Base-by-base conservation (phyloP, 2,888 invertebrate genomes). In the Calliphora vomitoria region DNA sequence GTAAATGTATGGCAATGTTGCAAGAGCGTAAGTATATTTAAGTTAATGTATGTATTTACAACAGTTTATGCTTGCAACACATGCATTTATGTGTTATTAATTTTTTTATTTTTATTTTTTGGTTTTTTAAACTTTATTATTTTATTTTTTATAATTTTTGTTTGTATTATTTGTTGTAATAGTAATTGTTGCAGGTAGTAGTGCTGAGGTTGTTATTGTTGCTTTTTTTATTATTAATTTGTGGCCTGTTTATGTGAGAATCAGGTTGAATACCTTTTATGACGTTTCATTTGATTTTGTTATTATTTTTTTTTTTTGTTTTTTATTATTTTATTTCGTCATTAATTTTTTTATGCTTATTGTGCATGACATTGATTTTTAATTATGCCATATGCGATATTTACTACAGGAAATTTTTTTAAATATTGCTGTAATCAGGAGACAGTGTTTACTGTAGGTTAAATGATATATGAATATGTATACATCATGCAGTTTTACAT, bases 351-450 rank as follows among this genome's bases (percentile, higher is more conserved):
- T 60, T 68, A 58, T 47, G 11, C 13, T 64, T 76, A 47, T 68
- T 62, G 53, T 66, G n/a, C 78, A 8, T 92, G 92, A 90, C 92
- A 92, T 92, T 92, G 92, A 93, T 92, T 92, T 92, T 92, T 91
- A 92, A 93, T 92, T 92, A 92, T 91, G n/a, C 15, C 25, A 79
- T 53, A 8, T 90, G 89, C 55, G 44, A 60, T 60, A 35, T 69
- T 35, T 25, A 47, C 18, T 66, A 53, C 8, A 10, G 4, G 20
- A 20, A 89, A 90, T 89, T 90, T 90, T 91, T 91, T 86, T 88
- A 90, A 62, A 8, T 88, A 88, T 53, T 82, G 85, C 66, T 81
- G 44, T 44, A 44, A 80, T 53, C 25, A 13, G 25, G 35, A 8
- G 18, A 58, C 82, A 75, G 76, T 68, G 76, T n/a, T 82, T 44